A percentile compares a stretch with the other conserved stretches of the same genome.
Conservation (phyloP, 2,797 vertebrate species). For the Aratinga solstitialis region DNA sequence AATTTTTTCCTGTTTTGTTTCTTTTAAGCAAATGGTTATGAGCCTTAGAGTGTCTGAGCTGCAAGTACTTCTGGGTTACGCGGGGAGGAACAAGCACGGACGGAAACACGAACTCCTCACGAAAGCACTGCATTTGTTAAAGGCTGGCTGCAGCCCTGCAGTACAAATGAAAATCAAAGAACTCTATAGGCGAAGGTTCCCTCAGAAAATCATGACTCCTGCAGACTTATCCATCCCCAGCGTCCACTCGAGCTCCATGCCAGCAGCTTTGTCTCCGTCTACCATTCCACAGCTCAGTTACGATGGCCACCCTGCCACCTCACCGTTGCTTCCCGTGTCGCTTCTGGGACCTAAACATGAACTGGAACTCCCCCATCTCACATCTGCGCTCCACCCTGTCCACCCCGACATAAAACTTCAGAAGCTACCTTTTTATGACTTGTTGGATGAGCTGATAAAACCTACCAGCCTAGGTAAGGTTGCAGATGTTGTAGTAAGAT, state of each 20-base stretch:
- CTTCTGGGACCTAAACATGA: slow-evolving; percentile 96
- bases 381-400: slow-evolving; percentile 91
- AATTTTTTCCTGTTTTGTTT: slow-evolving; percentile 66
- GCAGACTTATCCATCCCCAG: slow-evolving; percentile 88
- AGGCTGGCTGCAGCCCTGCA: slow-evolving; percentile 95
- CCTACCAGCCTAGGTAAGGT: slow-evolving; percentile 95
- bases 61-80: slow-evolving; percentile 97
- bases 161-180: slow-evolving; percentile 99
- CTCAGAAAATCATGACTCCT: slow-evolving; percentile 93
- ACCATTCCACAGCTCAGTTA: slow-evolving; percentile 88
- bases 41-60: slow-evolving; percentile 98
- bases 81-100: slow-evolving; percentile 97
- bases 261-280: slow-evolving; percentile 84
- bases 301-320: slow-evolving; percentile 85
- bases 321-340: slow-evolving; percentile 91
- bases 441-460: slow-evolving; percentile 97
- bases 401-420: slow-evolving; percentile 97
- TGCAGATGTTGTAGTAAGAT: neutral
- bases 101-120: slow-evolving; percentile 98
- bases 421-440: slow-evolving; percentile 95
- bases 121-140: slow-evolving; percentile 94
- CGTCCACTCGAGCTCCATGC: slow-evolving; percentile 89
- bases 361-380: slow-evolving; percentile 91
- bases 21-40: slow-evolving; percentile 98
- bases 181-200: slow-evolving; percentile 95